phyloP scores from a whole-genome alignment of 2,888 invertebrate genomes.

The Homarus gammarus region DNA sequence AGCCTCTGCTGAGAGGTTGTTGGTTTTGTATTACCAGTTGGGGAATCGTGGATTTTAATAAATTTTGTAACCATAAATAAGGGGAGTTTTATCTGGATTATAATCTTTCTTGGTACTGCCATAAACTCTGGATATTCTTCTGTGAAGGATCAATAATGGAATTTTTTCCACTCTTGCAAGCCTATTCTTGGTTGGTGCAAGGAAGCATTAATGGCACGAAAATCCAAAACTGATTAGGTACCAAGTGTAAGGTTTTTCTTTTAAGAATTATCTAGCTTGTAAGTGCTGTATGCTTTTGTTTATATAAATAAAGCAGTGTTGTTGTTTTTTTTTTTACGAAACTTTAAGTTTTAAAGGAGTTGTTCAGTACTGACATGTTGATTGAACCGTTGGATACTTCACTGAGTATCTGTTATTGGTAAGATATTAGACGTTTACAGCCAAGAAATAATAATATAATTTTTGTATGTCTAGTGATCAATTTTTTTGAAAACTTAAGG shows the following conservation, averaged over 20 bases:
- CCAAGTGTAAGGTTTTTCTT: background rate
- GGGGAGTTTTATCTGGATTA: background rate
- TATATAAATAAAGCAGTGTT: too few relatives aligned
- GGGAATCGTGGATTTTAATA: background rate
- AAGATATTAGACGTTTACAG: too few relatives aligned
- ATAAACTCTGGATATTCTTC: slow-evolving; percentile 7
- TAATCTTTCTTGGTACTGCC: slow-evolving; percentile 8
- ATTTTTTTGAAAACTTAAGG: background rate
- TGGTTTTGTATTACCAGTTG: background rate
- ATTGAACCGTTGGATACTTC: too few relatives aligned
- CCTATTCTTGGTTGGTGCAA: too few relatives aligned
- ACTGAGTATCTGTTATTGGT: too few relatives aligned
- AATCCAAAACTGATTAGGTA: background rate
- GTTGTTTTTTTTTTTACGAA: too few relatives aligned
- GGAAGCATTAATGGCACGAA: background rate
- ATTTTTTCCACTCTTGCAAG: too few relatives aligned
- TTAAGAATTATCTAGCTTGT: background rate
- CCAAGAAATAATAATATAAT: too few relatives aligned
- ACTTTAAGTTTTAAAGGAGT: too few relatives aligned
- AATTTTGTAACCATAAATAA: background rate
- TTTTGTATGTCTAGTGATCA: background rate
- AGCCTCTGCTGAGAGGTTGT: background rate
- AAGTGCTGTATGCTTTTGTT: background rate
- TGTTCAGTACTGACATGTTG: too few relatives aligned
- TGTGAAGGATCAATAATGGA: background rate